Conservation (phyloP, 2,113 vertebrate genomes). For the Epinephelus moara region DNA sequence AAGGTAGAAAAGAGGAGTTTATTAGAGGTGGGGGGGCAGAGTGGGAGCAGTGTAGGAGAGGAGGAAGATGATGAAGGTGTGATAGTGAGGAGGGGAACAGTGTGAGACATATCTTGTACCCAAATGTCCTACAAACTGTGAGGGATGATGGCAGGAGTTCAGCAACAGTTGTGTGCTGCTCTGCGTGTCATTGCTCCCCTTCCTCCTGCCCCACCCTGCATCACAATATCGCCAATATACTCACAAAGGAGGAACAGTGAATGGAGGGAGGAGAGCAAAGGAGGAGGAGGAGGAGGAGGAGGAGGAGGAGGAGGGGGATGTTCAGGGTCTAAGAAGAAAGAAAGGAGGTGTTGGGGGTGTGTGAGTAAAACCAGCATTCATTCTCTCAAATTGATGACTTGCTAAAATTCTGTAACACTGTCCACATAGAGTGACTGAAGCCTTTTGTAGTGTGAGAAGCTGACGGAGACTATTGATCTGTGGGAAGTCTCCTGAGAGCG, state of each 20-base stretch:
- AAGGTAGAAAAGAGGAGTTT: constrained; percentile 52
- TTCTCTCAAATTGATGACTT: constrained; percentile 64
- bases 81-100: background rate
- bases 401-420: constrained; percentile 61
- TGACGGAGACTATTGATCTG: constrained; percentile 17
- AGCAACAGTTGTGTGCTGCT: constrained; percentile 53
- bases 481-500: background rate
- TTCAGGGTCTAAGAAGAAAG: constrained; percentile 37
- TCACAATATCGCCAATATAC: constrained; percentile 65
- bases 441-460: constrained; percentile 39
- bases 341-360: constrained; percentile 38
- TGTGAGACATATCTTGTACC: background rate
- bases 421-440: constrained; percentile 24
- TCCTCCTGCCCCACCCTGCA: constrained; percentile 43
- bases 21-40: constrained; percentile 4
- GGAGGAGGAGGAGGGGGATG: background rate
- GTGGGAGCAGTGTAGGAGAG: constrained; percentile 12
- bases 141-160: constrained; percentile 12
- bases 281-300: constrained; percentile 3
- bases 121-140: constrained; percentile 1
- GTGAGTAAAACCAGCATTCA: constrained; percentile 46
- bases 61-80: background rate
- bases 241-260: constrained; percentile 59
- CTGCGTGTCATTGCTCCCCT: constrained; percentile 32
- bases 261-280: constrained; percentile 29